These are phyloP conservation scores for Sebastes iracundus DNA, from an alignment of 2,797 vertebrate species.

Conservation along the genomic window DNA sequence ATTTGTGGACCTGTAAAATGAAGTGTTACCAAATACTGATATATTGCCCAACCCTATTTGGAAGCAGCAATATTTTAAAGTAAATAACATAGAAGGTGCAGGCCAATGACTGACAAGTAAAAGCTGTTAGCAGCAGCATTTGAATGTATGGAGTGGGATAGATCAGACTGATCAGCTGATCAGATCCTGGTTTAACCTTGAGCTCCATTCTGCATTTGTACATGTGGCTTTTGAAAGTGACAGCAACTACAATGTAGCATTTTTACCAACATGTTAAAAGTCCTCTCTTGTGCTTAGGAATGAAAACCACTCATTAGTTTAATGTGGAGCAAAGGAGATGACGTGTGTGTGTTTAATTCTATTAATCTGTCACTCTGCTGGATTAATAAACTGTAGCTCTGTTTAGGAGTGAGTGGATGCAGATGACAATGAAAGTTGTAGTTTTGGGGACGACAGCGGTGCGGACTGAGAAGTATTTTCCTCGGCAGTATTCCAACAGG, in stretches of 20 bases:
- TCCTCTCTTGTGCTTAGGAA: background rate
- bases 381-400: background rate
- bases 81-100: background rate
- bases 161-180: background rate
- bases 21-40: too few species aligned
- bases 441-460: background rate
- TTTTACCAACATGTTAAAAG: background rate
- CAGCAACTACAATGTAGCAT: background rate
- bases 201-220: background rate
- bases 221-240: background rate
- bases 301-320: slow-evolving; percentile 1
- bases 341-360: background rate
- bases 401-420: background rate
- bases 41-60: too few species aligned
- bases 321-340: background rate
- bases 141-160: background rate
- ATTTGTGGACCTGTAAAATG: too few species aligned
- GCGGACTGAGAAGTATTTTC: slow-evolving; percentile 13
- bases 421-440: background rate
- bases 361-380: background rate
- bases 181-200: background rate
- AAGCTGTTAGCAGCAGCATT: background rate
- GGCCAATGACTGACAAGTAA: background rate
- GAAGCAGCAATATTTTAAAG: background rate
- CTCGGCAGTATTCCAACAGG: slow-evolving; percentile 17